Percentiles rank a stretch among this genome's conserved stretches.
Conservation (phyloP, 2,797 vertebrate species). For the Champsocephalus gunnari region DNA sequence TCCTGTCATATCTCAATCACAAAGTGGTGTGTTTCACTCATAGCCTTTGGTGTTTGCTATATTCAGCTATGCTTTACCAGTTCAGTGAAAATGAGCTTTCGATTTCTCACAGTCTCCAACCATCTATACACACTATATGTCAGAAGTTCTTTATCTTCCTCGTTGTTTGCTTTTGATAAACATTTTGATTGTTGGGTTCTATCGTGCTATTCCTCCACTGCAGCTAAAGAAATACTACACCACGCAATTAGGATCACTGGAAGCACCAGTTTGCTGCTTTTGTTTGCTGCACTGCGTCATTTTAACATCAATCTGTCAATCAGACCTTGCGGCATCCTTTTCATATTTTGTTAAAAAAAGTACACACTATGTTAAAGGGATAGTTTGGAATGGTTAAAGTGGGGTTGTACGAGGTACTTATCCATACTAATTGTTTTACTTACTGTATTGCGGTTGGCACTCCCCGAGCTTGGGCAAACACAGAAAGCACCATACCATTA, state of each 20-base stretch:
- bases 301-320: slow-evolving; percentile 3
- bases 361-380: not conserved
- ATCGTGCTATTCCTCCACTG: slow-evolving; percentile 32
- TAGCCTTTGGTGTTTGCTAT: slow-evolving; percentile 42
- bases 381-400: too few species aligned
- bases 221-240: slow-evolving; percentile 33
- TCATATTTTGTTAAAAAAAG: slow-evolving; percentile 5
- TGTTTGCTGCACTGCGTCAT: slow-evolving; percentile 3
- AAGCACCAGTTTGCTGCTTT: slow-evolving; percentile 7
- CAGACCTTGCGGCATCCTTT: slow-evolving; percentile 13
- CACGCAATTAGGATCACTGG: slow-evolving; percentile 15
- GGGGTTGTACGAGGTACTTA: too few species aligned
- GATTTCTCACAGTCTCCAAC: slow-evolving; percentile 47
- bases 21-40: slow-evolving; percentile 48
- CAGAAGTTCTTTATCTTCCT: slow-evolving; percentile 32
- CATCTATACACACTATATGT: slow-evolving; percentile 26
- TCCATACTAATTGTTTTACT: too few species aligned
- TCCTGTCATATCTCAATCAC: slow-evolving; percentile 68
- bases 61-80: slow-evolving; percentile 22
- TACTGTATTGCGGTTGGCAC: too few species aligned
- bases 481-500: too few species aligned
- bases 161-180: slow-evolving; percentile 52
- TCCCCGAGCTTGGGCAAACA: too few species aligned
- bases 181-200: slow-evolving; percentile 39
- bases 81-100: slow-evolving; percentile 55